Percentiles rank a stretch among this genome's conserved stretches.
phyloP scores from a whole-genome alignment of 2,888 invertebrate species.

The Galerucella nymphaeae region DNA sequence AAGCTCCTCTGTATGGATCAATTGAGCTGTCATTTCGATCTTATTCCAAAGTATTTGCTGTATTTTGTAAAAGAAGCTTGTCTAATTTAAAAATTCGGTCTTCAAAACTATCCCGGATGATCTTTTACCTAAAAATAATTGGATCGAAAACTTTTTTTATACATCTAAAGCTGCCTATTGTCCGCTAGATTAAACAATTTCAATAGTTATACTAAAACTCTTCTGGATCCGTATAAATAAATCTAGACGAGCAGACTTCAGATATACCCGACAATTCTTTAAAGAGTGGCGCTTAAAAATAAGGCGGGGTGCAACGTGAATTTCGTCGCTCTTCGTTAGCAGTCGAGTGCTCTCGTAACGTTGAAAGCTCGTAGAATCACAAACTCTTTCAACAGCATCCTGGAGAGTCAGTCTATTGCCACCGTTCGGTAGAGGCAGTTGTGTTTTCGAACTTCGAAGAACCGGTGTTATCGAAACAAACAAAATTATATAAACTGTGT shows the following conservation, averaged over 20 bases:
- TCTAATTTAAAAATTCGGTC: background rate
- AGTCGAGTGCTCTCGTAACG: constrained; percentile 65
- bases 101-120: background rate
- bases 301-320: constrained; percentile 47
- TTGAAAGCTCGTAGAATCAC: constrained; percentile 66
- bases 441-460: constrained; percentile 29
- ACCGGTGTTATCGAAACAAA: constrained; percentile 10
- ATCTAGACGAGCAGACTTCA: constrained; percentile 26
- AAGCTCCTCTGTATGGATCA: too few relatives aligned
- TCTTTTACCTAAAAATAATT: constrained; percentile 46
- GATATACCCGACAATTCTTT: constrained; percentile 27
- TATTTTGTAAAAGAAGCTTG: background rate
- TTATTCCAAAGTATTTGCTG: background rate
- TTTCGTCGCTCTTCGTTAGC: constrained; percentile 40
- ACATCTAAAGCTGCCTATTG: constrained; percentile 53
- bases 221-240: constrained; percentile 48
- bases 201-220: constrained; percentile 55
- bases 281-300: constrained; percentile 48
- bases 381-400: constrained; percentile 58
- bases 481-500: background rate
- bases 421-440: constrained; percentile 49
- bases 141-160: constrained; percentile 43
- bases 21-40: too few relatives aligned
- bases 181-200: constrained; percentile 61
- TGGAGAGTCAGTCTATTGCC: constrained; percentile 55